phyloP scores from a whole-genome alignment of 2,797 vertebrate species.

The Dendrocincla tyrannina region DNA sequence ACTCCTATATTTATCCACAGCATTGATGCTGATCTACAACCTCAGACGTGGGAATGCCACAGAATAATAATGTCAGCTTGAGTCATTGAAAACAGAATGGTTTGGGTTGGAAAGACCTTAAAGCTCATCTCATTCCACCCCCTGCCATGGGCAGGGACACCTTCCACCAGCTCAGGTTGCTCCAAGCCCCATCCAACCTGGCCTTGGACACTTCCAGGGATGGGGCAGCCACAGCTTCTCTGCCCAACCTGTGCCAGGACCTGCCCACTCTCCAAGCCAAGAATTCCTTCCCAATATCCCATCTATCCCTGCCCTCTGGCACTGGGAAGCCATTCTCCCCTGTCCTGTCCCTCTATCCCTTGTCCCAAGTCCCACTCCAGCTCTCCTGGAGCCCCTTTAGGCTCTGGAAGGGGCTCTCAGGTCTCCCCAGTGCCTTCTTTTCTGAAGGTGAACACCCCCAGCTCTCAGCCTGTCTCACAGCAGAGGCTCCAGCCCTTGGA shows the following conservation, averaged over 20 bases:
- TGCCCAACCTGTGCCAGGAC: not conserved
- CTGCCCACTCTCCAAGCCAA: rapidly evolving
- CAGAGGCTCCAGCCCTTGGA: not conserved
- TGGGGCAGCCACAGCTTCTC: not conserved
- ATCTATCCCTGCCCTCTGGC: not conserved
- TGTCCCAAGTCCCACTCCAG: not conserved
- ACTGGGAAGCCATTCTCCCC: not conserved
- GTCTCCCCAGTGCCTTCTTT: not conserved
- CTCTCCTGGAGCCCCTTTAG: not conserved
- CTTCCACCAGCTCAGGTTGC: rapidly evolving
- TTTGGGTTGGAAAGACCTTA: not conserved
- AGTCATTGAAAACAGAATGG: not conserved
- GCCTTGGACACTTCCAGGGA: not conserved
- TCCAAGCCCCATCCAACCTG: rapidly evolving
- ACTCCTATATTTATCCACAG: not conserved
- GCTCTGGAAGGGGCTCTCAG: not conserved
- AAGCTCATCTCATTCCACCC: not conserved
- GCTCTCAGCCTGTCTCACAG: not conserved
- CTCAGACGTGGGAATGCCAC: not conserved
- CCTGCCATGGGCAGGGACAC: not conserved
- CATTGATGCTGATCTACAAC: not conserved
- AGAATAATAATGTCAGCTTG: not conserved
- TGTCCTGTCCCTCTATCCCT: not conserved
- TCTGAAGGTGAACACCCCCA: not conserved
- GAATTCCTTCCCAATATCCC: not conserved